A percentile compares a stretch with the other conserved stretches of the same genome.
phyloP scores from a whole-genome alignment of 2,113 vertebrate species.

The Phaetusa simplex region DNA sequence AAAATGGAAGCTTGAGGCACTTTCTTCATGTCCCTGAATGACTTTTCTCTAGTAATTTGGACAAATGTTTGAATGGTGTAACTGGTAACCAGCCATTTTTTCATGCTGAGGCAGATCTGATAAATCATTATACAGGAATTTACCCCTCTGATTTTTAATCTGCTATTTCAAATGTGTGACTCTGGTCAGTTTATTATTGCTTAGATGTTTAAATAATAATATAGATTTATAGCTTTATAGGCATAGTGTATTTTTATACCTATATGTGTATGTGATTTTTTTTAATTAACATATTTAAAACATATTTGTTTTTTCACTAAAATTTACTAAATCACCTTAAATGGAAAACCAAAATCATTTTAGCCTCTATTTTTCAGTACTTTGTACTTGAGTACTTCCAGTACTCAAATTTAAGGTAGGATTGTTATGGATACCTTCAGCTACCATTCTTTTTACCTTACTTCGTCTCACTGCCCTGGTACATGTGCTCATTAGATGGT shows the following conservation, averaged over 20 bases:
- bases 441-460: neutral
- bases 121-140: neutral
- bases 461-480: neutral
- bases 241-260: neutral
- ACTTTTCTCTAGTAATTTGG: neutral
- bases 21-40: neutral
- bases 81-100: neutral
- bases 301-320: neutral
- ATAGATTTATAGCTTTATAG: neutral
- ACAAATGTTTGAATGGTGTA: neutral
- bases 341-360: neutral
- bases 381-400: neutral
- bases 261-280: neutral
- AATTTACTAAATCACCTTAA: neutral
- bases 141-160: neutral
- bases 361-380: neutral
- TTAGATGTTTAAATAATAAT: neutral
- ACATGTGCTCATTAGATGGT: neutral
- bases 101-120: neutral
- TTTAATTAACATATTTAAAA: neutral
- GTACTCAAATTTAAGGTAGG: neutral
- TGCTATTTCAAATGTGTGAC: neutral
- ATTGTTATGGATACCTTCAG: neutral
- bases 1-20: neutral
- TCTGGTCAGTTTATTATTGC: neutral